These are phyloP conservation scores for Montipora capricornis DNA, from an alignment of 64 coral and sea anemone species.

Conservation along the genomic window DNA sequence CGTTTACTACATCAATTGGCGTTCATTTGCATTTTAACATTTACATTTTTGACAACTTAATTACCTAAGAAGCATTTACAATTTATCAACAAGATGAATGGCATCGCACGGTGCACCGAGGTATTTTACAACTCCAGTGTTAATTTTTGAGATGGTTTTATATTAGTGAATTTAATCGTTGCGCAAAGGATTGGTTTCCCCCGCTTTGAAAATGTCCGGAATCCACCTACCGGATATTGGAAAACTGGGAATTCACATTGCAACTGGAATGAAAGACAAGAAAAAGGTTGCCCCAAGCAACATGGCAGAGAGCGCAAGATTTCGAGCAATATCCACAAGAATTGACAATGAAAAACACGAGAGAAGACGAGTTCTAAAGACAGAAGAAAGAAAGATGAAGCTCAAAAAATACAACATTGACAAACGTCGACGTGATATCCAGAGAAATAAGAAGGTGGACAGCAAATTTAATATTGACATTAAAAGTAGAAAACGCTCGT, in stretches of 20 bases:
- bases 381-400: slow-evolving; percentile 58
- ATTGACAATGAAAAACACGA: slow-evolving; percentile 77
- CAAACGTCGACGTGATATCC: slow-evolving; percentile 40
- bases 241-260: slow-evolving; percentile 82
- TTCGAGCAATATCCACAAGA: slow-evolving; percentile 66
- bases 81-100: not conserved
- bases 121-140: not conserved
- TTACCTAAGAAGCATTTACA: not conserved
- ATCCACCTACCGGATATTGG: slow-evolving; percentile 90
- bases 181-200: too few species aligned
- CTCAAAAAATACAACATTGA: slow-evolving; percentile 37
- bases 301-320: slow-evolving; percentile 67
- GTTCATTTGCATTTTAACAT: slow-evolving; percentile 4
- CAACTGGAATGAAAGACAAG: slow-evolving; percentile 83
- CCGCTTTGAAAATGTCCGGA: slow-evolving; percentile 60
- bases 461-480: not conserved
- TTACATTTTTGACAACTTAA: slow-evolving; percentile 7
- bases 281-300: slow-evolving; percentile 79
- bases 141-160: not conserved
- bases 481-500: not conserved
- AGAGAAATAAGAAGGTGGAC: slow-evolving; percentile 26
- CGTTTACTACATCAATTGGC: not conserved
- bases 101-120: not conserved
- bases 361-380: slow-evolving; percentile 41
- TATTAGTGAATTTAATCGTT: too few species aligned